phyloP scores from a whole-genome alignment of 2,797 vertebrate species.

The Urophycis tenuis region DNA sequence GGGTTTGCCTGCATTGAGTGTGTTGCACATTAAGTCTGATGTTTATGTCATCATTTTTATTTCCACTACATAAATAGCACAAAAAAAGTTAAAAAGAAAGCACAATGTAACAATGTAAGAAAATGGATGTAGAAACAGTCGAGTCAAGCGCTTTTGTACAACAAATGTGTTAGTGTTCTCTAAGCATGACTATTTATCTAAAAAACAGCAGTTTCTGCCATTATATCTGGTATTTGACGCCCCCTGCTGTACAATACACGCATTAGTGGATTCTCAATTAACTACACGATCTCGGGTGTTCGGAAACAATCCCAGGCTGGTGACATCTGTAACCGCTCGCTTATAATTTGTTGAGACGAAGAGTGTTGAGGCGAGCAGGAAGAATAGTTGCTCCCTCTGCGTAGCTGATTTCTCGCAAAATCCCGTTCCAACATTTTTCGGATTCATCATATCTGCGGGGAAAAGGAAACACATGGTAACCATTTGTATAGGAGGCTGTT shows the following conservation, averaged over 20 bases:
- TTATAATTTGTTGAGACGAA: slow-evolving; percentile 89
- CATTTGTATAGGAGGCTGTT: neutral
- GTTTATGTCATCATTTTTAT: slow-evolving; percentile 37
- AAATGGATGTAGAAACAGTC: slow-evolving; percentile 43
- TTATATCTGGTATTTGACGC: slow-evolving; percentile 32
- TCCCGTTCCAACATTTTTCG: slow-evolving; percentile 84
- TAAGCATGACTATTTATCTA: neutral
- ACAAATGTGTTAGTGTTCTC: neutral
- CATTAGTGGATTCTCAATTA: neutral
- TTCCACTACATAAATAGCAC: slow-evolving; percentile 39
- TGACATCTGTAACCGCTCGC: neutral
- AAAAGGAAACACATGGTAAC: slow-evolving; percentile 11
- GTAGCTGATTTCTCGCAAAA: slow-evolving; percentile 85
- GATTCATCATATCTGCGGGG: slow-evolving; percentile 80
- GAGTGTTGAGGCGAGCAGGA: slow-evolving; percentile 79
- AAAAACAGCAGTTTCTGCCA: neutral
- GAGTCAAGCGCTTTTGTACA: slow-evolving; percentile 18
- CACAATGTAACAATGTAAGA: slow-evolving; percentile 34
- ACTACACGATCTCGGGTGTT: neutral
- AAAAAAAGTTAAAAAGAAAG: slow-evolving; percentile 27
- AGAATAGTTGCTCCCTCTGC: slow-evolving; percentile 82
- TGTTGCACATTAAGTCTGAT: slow-evolving; percentile 9
- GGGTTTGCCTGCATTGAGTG: slow-evolving; percentile 5
- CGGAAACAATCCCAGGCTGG: neutral
- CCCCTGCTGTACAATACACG: slow-evolving; percentile 45